Evolutionary conservation across 2,888 invertebrate species (phyloP), one percentile per base, ranked within the genome.

Genomic region (Diaprepes abbreviatus): DNA sequence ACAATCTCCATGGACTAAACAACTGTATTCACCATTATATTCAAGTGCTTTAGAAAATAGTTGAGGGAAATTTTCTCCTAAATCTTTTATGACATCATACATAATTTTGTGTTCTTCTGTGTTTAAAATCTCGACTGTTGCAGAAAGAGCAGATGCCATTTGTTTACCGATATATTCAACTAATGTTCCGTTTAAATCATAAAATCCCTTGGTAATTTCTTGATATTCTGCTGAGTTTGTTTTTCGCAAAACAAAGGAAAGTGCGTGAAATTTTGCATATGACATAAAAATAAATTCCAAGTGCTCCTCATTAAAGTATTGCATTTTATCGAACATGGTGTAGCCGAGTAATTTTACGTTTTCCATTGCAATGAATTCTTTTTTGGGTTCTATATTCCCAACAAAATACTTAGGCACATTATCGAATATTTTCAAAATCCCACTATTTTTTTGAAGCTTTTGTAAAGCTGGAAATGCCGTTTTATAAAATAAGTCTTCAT

Each of bases 251-350:
- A n/a, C n/a, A n/a, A n/a, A n/a, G 19, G 68, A 65, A 3, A 68
- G 50, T 7, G 48, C 71, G 64, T 71, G 71, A n/a, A 59, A 65
- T 48, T 54, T 66, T 24, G 55, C 71, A 35, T 65, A 71, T 0
- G 43, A 12, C 31, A 36, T 35, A 19, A 71, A n/a, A n/a, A n/a
- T n/a, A n/a, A n/a, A n/a, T n/a, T n/a, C n/a, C n/a, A n/a, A n/a
- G n/a, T n/a, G n/a, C n/a, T n/a, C n/a, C n/a, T n/a, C n/a, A n/a
- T n/a, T n/a, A n/a, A n/a, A n/a, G n/a, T n/a, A n/a, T n/a, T n/a
- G n/a, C n/a, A n/a, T n/a, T n/a, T n/a, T n/a, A n/a, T n/a, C n/a
- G n/a, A n/a, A n/a, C n/a, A n/a, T 31, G 1, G 19, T 21, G 43
- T 71, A 71, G 4, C 66, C 64, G 14, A 21, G 10, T 5, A 28